phyloP scores from a whole-genome alignment of 2,797 vertebrate genomes.

The Micrastur ruficollis region DNA sequence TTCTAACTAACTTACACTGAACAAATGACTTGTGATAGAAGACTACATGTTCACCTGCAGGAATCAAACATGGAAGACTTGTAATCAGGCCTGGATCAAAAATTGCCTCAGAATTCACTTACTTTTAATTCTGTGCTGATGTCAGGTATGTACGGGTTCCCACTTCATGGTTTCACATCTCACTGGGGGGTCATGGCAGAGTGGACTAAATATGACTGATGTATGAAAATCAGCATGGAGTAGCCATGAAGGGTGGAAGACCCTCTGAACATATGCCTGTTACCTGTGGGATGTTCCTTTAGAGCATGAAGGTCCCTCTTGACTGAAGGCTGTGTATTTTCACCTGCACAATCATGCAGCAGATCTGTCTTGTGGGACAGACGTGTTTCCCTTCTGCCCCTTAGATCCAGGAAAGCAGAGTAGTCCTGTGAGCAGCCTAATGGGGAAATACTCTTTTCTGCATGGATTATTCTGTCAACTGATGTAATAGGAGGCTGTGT shows the following conservation, averaged over 20 bases:
- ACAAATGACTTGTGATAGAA: not conserved
- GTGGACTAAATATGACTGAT: not conserved
- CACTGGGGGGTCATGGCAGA: not conserved
- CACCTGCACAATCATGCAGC: not conserved
- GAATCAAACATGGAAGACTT: not conserved
- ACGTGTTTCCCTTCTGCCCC: rapidly evolving
- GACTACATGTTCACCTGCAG: not conserved
- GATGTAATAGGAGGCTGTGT: not conserved
- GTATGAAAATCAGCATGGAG: not conserved
- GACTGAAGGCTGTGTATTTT: not conserved
- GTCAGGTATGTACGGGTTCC: not conserved
- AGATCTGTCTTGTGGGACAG: not conserved
- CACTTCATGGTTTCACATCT: not conserved
- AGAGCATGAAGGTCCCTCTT: not conserved
- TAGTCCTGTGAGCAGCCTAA: not conserved
- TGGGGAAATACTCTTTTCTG: not conserved
- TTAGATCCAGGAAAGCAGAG: not conserved
- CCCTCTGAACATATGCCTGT: not conserved
- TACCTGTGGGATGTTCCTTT: not conserved
- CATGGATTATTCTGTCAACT: not conserved
- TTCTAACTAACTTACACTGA: not conserved
- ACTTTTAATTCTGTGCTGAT: not conserved
- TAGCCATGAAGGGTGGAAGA: not conserved
- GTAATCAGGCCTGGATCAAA: not conserved
- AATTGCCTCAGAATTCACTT: not conserved